phyloP scores from a whole-genome alignment of 1,140 invertebrate species.

The Orchesella cincta region DNA sequence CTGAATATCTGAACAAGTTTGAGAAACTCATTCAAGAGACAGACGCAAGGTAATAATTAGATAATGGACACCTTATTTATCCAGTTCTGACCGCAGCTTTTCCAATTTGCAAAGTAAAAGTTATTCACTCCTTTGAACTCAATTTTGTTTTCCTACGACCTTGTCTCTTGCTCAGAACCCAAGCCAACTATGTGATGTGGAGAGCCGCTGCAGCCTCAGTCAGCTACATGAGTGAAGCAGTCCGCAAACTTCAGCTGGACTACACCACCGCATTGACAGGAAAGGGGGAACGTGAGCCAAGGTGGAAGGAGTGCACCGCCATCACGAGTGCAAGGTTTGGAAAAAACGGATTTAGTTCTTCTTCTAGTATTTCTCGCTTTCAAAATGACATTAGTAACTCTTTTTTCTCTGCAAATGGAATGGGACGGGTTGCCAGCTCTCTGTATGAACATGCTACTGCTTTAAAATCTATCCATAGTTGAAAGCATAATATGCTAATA shows the following conservation, averaged over 20 bases:
- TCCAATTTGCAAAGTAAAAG: neutral
- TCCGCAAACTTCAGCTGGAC: constrained; percentile 69
- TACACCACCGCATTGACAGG: constrained; percentile 75
- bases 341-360: too few species aligned
- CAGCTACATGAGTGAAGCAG: constrained; percentile 72
- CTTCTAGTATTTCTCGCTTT: too few species aligned
- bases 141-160: neutral
- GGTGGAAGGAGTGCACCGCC: constrained; percentile 85
- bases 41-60: constrained; percentile 64
- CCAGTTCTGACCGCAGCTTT: too few species aligned
- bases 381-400: too few species aligned
- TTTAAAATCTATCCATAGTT: too few species aligned
- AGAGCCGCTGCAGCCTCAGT: constrained; percentile 71
- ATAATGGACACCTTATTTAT: too few species aligned
- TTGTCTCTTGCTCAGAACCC: constrained; percentile 56
- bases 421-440: too few species aligned
- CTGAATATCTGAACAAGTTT: constrained; percentile 71
- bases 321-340: constrained; percentile 68
- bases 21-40: constrained; percentile 63
- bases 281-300: constrained; percentile 70
- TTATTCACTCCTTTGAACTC: neutral
- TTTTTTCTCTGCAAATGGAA: too few species aligned
- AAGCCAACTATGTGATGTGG: constrained; percentile 84
- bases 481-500: too few species aligned
- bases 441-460: too few species aligned